Evolutionary conservation across 2,113 vertebrate genomes (phyloP).

Genomic region (Paraplagusia blochii): DNA sequence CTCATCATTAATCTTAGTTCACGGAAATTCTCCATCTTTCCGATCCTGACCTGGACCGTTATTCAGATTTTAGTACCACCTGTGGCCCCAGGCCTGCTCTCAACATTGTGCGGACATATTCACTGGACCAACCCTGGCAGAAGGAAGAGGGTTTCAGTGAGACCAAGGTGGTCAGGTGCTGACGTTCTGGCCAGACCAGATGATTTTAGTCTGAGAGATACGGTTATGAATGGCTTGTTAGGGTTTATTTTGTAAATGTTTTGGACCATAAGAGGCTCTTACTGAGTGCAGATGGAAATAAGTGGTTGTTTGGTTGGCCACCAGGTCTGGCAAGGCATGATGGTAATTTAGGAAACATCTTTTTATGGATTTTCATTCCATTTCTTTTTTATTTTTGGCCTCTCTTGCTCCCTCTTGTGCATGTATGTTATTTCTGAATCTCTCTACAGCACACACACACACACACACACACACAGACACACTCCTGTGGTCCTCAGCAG

Average conservation of each 20-base stretch:
- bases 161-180: too few relatives aligned
- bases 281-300: slow-evolving; percentile 51
- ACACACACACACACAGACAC: slow-evolving; percentile 1
- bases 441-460: slow-evolving; percentile 17
- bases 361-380: not conserved
- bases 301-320: slow-evolving; percentile 60
- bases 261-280: slow-evolving; percentile 53
- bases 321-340: slow-evolving; percentile 52
- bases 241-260: slow-evolving; percentile 67
- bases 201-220: not conserved
- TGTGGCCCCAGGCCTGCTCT: too few relatives aligned
- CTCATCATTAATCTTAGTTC: too few relatives aligned
- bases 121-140: too few relatives aligned
- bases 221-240: slow-evolving; percentile 54
- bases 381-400: slow-evolving; percentile 5
- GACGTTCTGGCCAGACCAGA: too few relatives aligned
- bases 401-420: slow-evolving; percentile 1
- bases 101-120: too few relatives aligned
- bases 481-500: slow-evolving; percentile 60
- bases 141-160: too few relatives aligned
- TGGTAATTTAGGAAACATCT: slow-evolving; percentile 44
- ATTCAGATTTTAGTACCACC: too few relatives aligned
- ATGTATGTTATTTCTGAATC: slow-evolving; percentile 19
- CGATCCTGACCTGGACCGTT: too few relatives aligned
- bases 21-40: too few relatives aligned